Conservation (phyloP, 1,140 invertebrate species). For the Laodelphax striatellus region DNA sequence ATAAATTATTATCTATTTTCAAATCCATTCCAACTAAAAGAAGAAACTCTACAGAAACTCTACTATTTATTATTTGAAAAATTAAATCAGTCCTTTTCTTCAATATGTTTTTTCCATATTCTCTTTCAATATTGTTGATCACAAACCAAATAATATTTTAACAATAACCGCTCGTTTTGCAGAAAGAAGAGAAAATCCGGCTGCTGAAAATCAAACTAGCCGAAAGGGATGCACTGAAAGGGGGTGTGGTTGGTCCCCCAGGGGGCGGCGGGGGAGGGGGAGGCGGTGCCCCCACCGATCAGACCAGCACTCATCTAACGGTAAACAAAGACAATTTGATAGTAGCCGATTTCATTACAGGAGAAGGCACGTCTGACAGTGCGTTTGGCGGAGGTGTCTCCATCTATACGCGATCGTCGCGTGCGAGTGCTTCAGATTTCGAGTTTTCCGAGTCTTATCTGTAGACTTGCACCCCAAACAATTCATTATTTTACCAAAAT, state of each 20-base stretch:
- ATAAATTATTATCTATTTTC: too few species aligned
- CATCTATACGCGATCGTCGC: slow-evolving; percentile 61
- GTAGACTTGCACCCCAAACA: slow-evolving; percentile 34
- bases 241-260: slow-evolving; percentile 52
- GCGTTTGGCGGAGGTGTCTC: slow-evolving; percentile 56
- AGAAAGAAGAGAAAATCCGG: slow-evolving; percentile 85
- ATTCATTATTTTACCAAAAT: too few species aligned
- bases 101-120: too few species aligned
- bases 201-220: slow-evolving; percentile 63
- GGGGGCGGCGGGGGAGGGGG: slow-evolving; percentile 28
- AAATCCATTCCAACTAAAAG: too few species aligned
- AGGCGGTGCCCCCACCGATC: slow-evolving; percentile 23
- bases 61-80: too few species aligned
- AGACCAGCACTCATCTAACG: slow-evolving; percentile 21
- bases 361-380: slow-evolving; percentile 62
- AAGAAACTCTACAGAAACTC: too few species aligned
- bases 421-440: slow-evolving; percentile 66
- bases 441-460: slow-evolving; percentile 82
- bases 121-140: too few species aligned
- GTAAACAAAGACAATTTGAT: slow-evolving; percentile 40
- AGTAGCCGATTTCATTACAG: slow-evolving; percentile 58
- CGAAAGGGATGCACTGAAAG: slow-evolving; percentile 49
- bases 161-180: slow-evolving; percentile 13
- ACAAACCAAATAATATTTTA: too few species aligned
- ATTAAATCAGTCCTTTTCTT: too few species aligned